Evolutionary conservation across 2,797 vertebrate species (phyloP), one percentile per base, ranked within the genome.

Genomic region (Nannoperca australis): DNA sequence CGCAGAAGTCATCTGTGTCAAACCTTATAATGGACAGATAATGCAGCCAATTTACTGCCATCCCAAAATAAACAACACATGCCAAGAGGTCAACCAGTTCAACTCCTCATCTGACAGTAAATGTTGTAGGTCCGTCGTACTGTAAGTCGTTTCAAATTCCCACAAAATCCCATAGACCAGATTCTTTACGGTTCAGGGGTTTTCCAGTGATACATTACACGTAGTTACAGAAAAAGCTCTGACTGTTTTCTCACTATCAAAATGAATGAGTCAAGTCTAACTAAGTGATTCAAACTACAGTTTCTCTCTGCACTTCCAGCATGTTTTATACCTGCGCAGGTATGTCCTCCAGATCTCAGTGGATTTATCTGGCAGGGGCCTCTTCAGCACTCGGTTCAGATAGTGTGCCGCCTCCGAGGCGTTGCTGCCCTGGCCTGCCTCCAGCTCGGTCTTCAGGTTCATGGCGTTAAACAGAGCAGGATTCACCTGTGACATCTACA

Each of bases 301-400:
- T 5, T 49, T 62, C 5, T 61, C 6, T 49, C 22, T 68, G 32
- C 17, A 6, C 7, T 10, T 55, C 38, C 15, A n/a, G 20, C 2
- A 10, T 42, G 47, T 49, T 56, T 71, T 3, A 20, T 94, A 99
- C 98, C 98, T 97, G 94, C 96, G 97, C 81, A 99, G 95, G 90
- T 99, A 99, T 72, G 96, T 96, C 93, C 95, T 98, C 98, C 98
- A 99, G 14, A 97, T 96, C 91, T 99, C 98, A 0, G 89, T 89
- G 60, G 95, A 92, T 86, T 97, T 98, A 85, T 99, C 98, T 65
- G 93, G 94, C 69, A 94, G 82, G 13, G 97, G 95, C 0, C 95
- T 96, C 91, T 97, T 98, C 94, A 97, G 96, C 5, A 97, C 95
- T 91, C 97, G 95, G 91, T 95, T 97, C 87, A 98, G 84, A 92